These are phyloP conservation scores for Euphydryas editha DNA, from an alignment of 2,888 invertebrate species.

Conservation along the genomic window DNA sequence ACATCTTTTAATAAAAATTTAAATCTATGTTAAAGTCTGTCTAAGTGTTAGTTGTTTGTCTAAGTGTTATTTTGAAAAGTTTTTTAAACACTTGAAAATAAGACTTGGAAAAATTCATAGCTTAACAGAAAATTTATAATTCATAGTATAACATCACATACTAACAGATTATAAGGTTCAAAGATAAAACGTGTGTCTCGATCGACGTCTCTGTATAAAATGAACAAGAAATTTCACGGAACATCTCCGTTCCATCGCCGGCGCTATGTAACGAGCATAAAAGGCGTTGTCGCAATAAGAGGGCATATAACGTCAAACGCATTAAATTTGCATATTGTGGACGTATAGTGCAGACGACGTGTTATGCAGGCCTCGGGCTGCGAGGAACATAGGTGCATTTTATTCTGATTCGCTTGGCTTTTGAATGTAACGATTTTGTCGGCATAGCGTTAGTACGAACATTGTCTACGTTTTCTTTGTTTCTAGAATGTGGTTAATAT, in stretches of 20 bases:
- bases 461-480: not conserved
- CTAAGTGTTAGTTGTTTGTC: no score
- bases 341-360: slow-evolving; percentile 8
- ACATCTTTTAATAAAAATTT: no score
- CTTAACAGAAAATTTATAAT: no score
- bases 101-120: no score
- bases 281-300: slow-evolving; percentile 20
- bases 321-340: slow-evolving; percentile 27
- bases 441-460: not conserved
- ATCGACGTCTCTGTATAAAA: not conserved
- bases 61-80: no score
- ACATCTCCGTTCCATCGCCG: not conserved
- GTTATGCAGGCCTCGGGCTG: not conserved
- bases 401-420: slow-evolving; percentile 2
- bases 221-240: not conserved
- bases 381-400: slow-evolving; percentile 5
- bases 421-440: not conserved
- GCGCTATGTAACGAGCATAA: not conserved
- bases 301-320: slow-evolving; percentile 14
- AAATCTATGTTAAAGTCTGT: no score
- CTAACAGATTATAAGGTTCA: no score
- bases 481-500: not conserved
- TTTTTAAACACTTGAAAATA: no score
- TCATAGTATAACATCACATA: no score
- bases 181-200: no score